Percentiles rank a stretch among this genome's conserved stretches.
Evolutionary conservation across 1,140 invertebrate genomes (phyloP).

Genomic region (Dendrolimus kikuchii): DNA sequence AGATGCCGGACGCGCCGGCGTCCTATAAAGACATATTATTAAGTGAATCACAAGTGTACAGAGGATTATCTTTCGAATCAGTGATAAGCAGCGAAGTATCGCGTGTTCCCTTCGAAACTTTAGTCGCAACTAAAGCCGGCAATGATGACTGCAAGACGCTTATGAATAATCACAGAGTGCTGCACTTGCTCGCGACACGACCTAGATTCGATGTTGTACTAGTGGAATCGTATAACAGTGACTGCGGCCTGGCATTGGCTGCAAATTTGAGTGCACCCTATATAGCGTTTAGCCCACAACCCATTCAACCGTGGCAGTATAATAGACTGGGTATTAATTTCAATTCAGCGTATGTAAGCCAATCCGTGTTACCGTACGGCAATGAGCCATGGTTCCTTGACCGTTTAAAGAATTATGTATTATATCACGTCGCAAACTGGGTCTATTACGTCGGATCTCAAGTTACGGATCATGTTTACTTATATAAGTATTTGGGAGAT

Average conservation of each 20-base stretch:
- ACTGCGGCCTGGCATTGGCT: constrained; percentile 74
- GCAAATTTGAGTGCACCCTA: constrained; percentile 73
- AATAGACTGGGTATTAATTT: constrained; percentile 71
- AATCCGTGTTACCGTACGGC: constrained; percentile 62
- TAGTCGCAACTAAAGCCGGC: constrained; percentile 59
- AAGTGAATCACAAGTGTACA: constrained; percentile 46
- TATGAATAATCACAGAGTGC: constrained; percentile 66
- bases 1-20: constrained; percentile 57
- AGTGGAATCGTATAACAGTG: constrained; percentile 76
- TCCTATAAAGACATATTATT: constrained; percentile 75
- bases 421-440: constrained; percentile 65
- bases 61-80: constrained; percentile 58
- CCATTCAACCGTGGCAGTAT: constrained; percentile 75
- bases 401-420: constrained; percentile 70
- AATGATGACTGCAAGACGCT: constrained; percentile 71
- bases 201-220: constrained; percentile 75
- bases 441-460: constrained; percentile 66
- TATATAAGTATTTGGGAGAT: constrained; percentile 72
- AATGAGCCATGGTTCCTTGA: constrained; percentile 73
- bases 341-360: constrained; percentile 73
- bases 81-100: constrained; percentile 58
- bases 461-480: constrained; percentile 68
- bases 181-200: constrained; percentile 62
- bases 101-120: constrained; percentile 57
- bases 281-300: constrained; percentile 74